Evolutionary conservation across 2,888 invertebrate species (phyloP).

Genomic region (Nomada ruficornis): DNA sequence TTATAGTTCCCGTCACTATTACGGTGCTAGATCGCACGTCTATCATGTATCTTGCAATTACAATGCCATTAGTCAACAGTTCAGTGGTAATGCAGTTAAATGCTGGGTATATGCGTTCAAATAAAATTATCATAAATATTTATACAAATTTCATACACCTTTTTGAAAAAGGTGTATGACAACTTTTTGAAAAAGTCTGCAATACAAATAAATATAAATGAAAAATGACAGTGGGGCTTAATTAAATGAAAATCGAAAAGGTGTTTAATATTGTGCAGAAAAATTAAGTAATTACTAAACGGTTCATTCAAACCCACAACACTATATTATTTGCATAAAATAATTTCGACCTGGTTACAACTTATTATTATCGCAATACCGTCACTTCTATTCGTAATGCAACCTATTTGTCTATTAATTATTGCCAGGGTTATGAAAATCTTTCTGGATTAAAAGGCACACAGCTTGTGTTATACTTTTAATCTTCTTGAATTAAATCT

Average conservation of each 20-base stretch:
- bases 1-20: slow-evolving; percentile 4
- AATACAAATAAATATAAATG: neutral
- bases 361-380: neutral
- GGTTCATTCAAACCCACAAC: too few relatives aligned
- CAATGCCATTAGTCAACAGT: slow-evolving; percentile 19
- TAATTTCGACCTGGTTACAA: neutral
- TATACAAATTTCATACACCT: neutral
- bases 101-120: too few relatives aligned
- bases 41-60: slow-evolving; percentile 17
- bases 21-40: slow-evolving; percentile 20
- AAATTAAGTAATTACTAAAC: too few relatives aligned
- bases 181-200: too few relatives aligned
- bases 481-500: slow-evolving; percentile 16
- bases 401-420: neutral
- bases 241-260: too few relatives aligned
- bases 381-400: neutral
- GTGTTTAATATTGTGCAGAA: too few relatives aligned
- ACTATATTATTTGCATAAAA: neutral
- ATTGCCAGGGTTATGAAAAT: neutral
- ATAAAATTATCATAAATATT: neutral
- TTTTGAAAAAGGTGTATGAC: too few relatives aligned
- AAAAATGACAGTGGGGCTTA: too few relatives aligned
- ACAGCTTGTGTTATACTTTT: neutral
- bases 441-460: neutral
- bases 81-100: neutral